Evolutionary conservation across 23 tunicate genomes (phyloP).

Genomic region (Botrylloides violaceus): DNA sequence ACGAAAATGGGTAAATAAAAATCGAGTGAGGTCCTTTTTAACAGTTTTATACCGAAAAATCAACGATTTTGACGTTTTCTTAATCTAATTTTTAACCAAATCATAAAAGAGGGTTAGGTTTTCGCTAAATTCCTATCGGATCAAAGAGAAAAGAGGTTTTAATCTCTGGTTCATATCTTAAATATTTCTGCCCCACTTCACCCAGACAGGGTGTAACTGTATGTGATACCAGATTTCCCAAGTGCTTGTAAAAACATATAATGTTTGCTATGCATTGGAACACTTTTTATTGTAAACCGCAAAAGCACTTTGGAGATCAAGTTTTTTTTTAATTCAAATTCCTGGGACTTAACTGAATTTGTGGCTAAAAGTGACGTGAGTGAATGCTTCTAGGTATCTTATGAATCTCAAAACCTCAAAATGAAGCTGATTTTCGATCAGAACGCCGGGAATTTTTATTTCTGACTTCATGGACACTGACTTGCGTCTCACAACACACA

Average conservation of each 20-base stretch:
- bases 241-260: background rate
- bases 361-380: too few relatives aligned
- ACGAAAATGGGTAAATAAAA: slow-evolving; percentile 1
- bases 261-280: too few relatives aligned
- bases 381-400: too few relatives aligned
- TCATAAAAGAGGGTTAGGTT: background rate
- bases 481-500: too few relatives aligned
- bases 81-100: background rate
- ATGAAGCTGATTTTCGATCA: too few relatives aligned
- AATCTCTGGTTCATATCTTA: background rate
- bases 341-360: too few relatives aligned
- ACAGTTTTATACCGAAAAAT: background rate
- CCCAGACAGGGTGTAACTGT: background rate
- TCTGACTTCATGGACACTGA: too few relatives aligned
- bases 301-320: too few relatives aligned
- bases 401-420: too few relatives aligned
- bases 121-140: slow-evolving; percentile 1
- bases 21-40: background rate
- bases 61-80: background rate
- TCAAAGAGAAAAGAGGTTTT: background rate
- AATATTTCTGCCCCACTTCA: background rate
- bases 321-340: too few relatives aligned
- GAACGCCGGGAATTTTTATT: too few relatives aligned
- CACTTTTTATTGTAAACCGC: too few relatives aligned
- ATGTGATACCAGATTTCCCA: background rate